Percentiles rank a stretch among this genome's conserved stretches.
Conservation (phyloP, 2,113 vertebrate species). For the Semicossyphus pulcher region DNA sequence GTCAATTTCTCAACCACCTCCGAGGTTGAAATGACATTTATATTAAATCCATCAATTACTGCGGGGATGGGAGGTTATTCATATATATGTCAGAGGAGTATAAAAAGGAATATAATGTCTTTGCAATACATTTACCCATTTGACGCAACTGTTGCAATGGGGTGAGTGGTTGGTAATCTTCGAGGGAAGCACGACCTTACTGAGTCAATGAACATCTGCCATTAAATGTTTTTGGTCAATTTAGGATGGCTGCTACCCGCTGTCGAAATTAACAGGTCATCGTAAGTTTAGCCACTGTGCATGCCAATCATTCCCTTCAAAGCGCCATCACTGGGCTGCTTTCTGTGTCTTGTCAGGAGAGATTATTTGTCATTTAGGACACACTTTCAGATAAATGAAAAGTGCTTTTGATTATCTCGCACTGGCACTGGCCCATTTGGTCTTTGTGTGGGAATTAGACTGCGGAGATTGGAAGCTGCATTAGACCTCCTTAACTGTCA, state of each 20-base stretch:
- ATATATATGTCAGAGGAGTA: constrained; percentile 33
- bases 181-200: not conserved
- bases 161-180: not conserved
- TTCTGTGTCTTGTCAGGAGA: not conserved
- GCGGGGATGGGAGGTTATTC: constrained; percentile 29
- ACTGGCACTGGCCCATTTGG: constrained; percentile 34
- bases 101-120: constrained; percentile 12
- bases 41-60: constrained; percentile 47
- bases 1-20: too few species aligned
- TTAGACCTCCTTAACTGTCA: constrained; percentile 16
- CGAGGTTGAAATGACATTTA: constrained; percentile 55
- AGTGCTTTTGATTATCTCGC: constrained; percentile 64
- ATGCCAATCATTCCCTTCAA: not conserved
- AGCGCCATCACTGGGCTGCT: not conserved
- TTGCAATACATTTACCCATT: not conserved
- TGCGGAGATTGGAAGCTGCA: constrained; percentile 10
- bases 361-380: constrained; percentile 32
- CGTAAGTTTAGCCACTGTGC: not conserved
- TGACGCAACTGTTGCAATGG: constrained; percentile 11
- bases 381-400: constrained; percentile 56
- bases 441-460: constrained; percentile 41
- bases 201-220: constrained; percentile 6
- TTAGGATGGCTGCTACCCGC: not conserved
- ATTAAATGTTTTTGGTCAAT: not conserved
- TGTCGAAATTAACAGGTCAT: not conserved